A percentile compares a stretch with the other conserved stretches of the same genome.
These are phyloP conservation scores for Ptilorrhoa leucosticta DNA, from an alignment of 2,113 vertebrate genomes.

Conservation along the genomic window DNA sequence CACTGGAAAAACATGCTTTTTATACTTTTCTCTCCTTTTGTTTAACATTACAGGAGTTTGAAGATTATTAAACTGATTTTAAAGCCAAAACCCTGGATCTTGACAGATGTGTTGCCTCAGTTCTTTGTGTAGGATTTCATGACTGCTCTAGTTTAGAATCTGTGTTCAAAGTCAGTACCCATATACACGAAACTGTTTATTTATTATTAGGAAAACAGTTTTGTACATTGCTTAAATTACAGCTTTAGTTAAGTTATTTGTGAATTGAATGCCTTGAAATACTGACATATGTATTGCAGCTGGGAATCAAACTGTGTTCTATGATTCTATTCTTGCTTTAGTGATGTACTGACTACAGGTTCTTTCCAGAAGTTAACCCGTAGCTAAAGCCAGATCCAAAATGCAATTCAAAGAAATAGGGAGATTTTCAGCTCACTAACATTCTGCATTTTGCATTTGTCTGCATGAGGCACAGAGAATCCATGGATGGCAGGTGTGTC, in stretches of 20 bases:
- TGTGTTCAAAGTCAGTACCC: constrained; percentile 73
- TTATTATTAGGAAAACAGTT: not conserved
- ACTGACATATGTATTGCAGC: not conserved
- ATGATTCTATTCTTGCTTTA: not conserved
- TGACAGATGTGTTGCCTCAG: constrained; percentile 70
- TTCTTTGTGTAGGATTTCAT: constrained; percentile 76
- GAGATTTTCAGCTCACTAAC: not conserved
- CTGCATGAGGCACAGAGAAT: not conserved
- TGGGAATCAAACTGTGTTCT: not conserved
- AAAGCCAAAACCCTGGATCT: constrained; percentile 73
- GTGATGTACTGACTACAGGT: not conserved
- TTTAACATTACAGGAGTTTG: constrained; percentile 69
- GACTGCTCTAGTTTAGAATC: constrained; percentile 79
- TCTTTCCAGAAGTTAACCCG: not conserved
- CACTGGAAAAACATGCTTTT: not conserved
- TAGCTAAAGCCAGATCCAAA: not conserved
- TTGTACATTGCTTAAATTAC: not conserved
- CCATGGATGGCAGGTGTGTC: not conserved
- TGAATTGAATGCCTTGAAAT: not conserved
- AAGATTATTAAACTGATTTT: constrained; percentile 72
- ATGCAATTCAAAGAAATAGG: not conserved
- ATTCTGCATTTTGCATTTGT: not conserved
- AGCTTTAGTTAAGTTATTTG: not conserved
- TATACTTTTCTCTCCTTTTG: not conserved
- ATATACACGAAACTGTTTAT: not conserved